Evolutionary conservation across 1,140 invertebrate species (phyloP).

Genomic region (Acromyrmex echinatior): DNA sequence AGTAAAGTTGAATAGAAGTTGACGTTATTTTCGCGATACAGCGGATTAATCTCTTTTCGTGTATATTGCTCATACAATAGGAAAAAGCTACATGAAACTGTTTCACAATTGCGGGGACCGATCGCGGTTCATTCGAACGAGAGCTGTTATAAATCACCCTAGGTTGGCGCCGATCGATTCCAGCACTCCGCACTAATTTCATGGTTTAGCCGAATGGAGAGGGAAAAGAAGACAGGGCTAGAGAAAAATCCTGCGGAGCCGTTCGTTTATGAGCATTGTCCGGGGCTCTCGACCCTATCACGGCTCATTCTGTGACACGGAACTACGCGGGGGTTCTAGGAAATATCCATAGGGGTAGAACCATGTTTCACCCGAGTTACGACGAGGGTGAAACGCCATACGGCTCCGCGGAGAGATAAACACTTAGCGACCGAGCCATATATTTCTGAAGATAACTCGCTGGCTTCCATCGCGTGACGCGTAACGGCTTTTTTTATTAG

Average conservation of each 20-base stretch:
- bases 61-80: neutral
- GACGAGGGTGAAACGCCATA: constrained; percentile 61
- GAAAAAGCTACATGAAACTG: neutral
- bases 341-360: constrained; percentile 59
- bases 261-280: constrained; percentile 70
- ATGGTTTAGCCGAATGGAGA: constrained; percentile 61
- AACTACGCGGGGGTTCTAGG: constrained; percentile 44
- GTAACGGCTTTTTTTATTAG: constrained; percentile 41
- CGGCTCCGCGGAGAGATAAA: constrained; percentile 73
- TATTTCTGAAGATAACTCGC: constrained; percentile 75
- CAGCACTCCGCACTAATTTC: constrained; percentile 70
- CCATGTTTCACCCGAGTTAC: constrained; percentile 54
- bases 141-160: constrained; percentile 60
- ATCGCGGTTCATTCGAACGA: constrained; percentile 19
- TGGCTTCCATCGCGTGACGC: constrained; percentile 64
- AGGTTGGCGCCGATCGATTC: constrained; percentile 61
- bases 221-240: neutral
- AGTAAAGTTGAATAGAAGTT: no score
- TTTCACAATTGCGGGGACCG: neutral
- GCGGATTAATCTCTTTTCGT: neutral
- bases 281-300: constrained; percentile 68
- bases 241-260: constrained; percentile 63
- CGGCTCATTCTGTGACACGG: constrained; percentile 32
- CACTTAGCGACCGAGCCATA: constrained; percentile 76
- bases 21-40: neutral